Conservation (phyloP, 2,113 vertebrate species). For the Haplochromis vanheusdeni region DNA sequence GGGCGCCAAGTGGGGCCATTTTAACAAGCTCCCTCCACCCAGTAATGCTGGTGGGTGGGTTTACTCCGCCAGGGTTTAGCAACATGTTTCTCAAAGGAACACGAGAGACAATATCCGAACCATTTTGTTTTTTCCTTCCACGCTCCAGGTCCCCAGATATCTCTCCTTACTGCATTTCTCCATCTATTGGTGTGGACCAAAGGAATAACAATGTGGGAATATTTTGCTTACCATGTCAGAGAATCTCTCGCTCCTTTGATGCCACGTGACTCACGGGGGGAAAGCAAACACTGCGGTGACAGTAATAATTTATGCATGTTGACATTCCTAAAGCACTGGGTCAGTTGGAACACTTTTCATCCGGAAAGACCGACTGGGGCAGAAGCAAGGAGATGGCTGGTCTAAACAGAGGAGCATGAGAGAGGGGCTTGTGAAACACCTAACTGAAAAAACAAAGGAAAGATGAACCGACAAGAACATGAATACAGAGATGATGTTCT, state of each 20-base stretch:
- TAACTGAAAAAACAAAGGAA: background rate
- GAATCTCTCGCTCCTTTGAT: constrained; percentile 14
- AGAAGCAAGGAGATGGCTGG: background rate
- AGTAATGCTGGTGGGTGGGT: constrained; percentile 1
- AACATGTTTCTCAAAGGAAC: background rate
- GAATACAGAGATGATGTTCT: constrained; percentile 2
- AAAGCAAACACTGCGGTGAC: constrained; percentile 42
- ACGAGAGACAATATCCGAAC: background rate
- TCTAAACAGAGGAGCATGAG: background rate
- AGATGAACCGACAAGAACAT: constrained; percentile 3
- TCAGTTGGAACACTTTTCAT: constrained; percentile 30
- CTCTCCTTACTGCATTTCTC: background rate
- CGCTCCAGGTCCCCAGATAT: background rate
- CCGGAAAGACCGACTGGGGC: constrained; percentile 19
- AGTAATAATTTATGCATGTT: constrained; percentile 42
- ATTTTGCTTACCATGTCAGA: constrained; percentile 34
- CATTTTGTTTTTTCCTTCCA: background rate
- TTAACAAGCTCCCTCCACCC: constrained; percentile 47
- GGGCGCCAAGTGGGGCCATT: constrained; percentile 30
- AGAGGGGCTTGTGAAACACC: constrained; percentile 1
- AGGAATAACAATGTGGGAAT: constrained; percentile 10
- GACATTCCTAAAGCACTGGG: constrained; percentile 49
- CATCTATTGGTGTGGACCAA: background rate
- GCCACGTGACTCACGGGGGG: constrained; percentile 9
- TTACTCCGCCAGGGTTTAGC: background rate